phyloP scores from a whole-genome alignment of 1,140 invertebrate species.

The Frieseomelitta varia region DNA sequence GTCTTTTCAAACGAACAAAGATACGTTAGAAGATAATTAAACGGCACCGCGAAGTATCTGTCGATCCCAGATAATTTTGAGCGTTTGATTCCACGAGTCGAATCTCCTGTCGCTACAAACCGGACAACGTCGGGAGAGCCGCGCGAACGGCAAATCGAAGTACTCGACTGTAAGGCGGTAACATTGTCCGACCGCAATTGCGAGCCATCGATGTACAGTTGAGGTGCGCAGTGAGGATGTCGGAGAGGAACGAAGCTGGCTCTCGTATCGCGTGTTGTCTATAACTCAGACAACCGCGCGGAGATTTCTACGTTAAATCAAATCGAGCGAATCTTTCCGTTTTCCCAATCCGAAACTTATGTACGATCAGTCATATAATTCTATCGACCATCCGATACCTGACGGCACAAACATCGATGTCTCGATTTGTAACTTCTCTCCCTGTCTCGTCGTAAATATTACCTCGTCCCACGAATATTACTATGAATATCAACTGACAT shows the following conservation, averaged over 20 bases:
- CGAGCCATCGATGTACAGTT: slow-evolving; percentile 64
- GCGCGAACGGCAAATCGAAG: slow-evolving; percentile 61
- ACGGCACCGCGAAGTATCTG: not conserved
- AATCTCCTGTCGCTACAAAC: not conserved
- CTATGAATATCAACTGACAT: not conserved
- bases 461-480: too few species aligned
- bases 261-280: slow-evolving; percentile 64
- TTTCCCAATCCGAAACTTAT: not conserved
- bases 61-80: not conserved
- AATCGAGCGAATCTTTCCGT: slow-evolving; percentile 1
- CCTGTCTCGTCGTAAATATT: not conserved
- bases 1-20: too few species aligned
- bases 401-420: not conserved
- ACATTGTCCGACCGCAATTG: slow-evolving; percentile 63
- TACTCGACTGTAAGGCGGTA: slow-evolving; percentile 61
- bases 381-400: not conserved
- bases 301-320: slow-evolving; percentile 18
- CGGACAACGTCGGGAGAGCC: slow-evolving; percentile 33
- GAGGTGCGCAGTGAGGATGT: slow-evolving; percentile 66
- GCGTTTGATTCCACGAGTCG: too few species aligned
- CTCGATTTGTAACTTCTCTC: not conserved
- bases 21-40: not conserved
- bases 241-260: slow-evolving; percentile 54
- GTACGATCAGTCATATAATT: not conserved
- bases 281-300: slow-evolving; percentile 40